Base-by-base conservation (phyloP, 2,888 invertebrate species). In the Patella depressa region DNA sequence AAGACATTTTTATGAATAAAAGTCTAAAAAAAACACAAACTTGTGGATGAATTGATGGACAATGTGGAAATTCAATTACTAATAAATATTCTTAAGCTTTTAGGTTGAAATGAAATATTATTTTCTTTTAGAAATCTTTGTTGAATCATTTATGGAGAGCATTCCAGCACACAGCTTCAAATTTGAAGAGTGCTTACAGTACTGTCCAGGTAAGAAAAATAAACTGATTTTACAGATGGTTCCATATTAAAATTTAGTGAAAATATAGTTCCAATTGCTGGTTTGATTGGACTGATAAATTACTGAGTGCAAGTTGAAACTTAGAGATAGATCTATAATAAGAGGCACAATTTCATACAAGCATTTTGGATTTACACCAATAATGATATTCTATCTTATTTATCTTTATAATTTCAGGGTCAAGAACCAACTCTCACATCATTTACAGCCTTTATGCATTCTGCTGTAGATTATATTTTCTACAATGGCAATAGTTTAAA, bases 141-240 rank as follows among this genome's bases (percentile, higher is more conserved):
- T 86, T 90, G 45, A 88, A 89, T 80, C 86, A 88, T 69, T 81
- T 89, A 78, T 89, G 89, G 88, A 82, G 87, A 75, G 89, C 88
- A 53, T 91, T 91, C 85, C 89, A 90, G 81, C 89, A 90, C 79
- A 88, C 90, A 69, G 89, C 90, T 24, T 86, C 86, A 29, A 85
- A 85, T 75, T 78, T 90, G 71, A 85, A 84, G 79, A 90, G 90
- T 87, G 87, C 88, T 19, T 91, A 91, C 79, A 75, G 81, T 69
- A 82, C 85, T 65, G 83, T 84, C 45, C 83, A 85, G 85, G 89
- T 89, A 79, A 76, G 79, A 65, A 54, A 3, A 12, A 45, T 45
- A 7, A 45, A 45, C 34, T 45, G 5, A 45, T 45, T 5, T 45
- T 45, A 45, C 34, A 45, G 34, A 45, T 45, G 7, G 45, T 45